These are phyloP conservation scores for Platichthys flesus DNA, from an alignment of 2,113 vertebrate species.

Conservation along the genomic window DNA sequence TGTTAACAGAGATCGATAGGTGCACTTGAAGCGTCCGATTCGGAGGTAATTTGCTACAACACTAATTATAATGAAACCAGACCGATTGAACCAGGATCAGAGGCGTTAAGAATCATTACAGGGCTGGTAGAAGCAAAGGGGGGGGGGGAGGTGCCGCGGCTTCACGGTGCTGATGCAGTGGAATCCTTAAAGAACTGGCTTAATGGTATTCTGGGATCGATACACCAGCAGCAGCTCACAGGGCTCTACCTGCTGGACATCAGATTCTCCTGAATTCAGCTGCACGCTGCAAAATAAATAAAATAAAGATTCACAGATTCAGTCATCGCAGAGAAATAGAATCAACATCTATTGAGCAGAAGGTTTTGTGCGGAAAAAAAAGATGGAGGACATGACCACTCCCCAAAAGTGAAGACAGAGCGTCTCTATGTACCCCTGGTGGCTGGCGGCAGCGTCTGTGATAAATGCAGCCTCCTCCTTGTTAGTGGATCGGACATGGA, in stretches of 20 bases:
- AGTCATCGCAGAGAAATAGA: neutral
- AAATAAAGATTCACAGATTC: no score
- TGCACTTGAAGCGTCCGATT: neutral
- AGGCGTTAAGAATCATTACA: neutral
- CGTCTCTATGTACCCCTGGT: no score
- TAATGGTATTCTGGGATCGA: conserved; percentile 72
- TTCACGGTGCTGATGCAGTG: conserved; percentile 64
- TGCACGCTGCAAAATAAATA: conserved; percentile 4
- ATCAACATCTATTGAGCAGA: no score
- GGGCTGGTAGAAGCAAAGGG: conserved; percentile 9
- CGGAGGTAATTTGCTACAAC: neutral
- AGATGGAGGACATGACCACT: no score
- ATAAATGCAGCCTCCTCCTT: no score
- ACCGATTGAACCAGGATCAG: neutral
- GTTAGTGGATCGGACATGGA: no score
- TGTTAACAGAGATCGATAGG: neutral
- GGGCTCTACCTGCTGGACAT: conserved; percentile 58
- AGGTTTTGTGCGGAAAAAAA: neutral
- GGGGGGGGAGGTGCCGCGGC: conserved; percentile 31
- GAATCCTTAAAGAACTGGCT: conserved; percentile 67
- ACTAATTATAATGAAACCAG: neutral
- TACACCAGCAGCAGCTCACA: conserved; percentile 57
- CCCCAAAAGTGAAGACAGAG: no score
- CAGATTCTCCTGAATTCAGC: conserved; percentile 47
- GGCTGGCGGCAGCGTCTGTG: no score